Conservation (phyloP, 2,888 invertebrate species). For the Trilocha varians region DNA sequence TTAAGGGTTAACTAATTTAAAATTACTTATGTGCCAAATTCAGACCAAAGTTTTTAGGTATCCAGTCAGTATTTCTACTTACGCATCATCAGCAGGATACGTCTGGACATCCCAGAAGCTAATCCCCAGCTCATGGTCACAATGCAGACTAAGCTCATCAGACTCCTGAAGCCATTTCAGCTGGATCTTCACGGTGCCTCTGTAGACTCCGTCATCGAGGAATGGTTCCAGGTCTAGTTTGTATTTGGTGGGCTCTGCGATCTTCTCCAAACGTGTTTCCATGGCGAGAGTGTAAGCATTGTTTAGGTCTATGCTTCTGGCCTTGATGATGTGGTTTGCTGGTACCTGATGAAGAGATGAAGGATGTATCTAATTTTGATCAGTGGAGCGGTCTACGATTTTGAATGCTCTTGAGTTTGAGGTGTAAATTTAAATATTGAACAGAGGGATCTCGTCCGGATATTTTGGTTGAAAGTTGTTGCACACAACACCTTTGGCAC, state of each 20-base stretch:
- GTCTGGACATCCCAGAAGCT: constrained; percentile 60
- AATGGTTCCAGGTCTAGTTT: constrained; percentile 78
- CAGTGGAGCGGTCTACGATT: too few species aligned
- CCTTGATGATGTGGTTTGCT: constrained; percentile 48
- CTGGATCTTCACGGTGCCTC: constrained; percentile 79
- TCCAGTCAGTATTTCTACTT: too few species aligned
- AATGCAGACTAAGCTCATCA: constrained; percentile 77
- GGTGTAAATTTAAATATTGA: too few species aligned
- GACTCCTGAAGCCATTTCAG: constrained; percentile 76
- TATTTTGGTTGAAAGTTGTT: too few species aligned
- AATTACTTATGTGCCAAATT: too few species aligned
- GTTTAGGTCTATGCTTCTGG: constrained; percentile 80
- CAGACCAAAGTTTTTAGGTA: too few species aligned
- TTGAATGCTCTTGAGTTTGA: too few species aligned
- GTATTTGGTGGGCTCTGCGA: constrained; percentile 78
- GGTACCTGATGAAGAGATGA: too few species aligned
- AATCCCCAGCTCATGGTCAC: constrained; percentile 76
- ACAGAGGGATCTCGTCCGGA: too few species aligned
- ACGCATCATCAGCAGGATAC: constrained; percentile 32
- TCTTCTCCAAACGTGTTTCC: constrained; percentile 75
- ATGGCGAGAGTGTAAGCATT: constrained; percentile 77
- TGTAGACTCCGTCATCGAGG: constrained; percentile 76
- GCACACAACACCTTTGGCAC: too few species aligned
- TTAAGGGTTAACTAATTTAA: too few species aligned
- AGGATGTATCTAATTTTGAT: too few species aligned